These are phyloP conservation scores for Sparus aurata DNA, from an alignment of 2,797 vertebrate species.

Conservation along the genomic window DNA sequence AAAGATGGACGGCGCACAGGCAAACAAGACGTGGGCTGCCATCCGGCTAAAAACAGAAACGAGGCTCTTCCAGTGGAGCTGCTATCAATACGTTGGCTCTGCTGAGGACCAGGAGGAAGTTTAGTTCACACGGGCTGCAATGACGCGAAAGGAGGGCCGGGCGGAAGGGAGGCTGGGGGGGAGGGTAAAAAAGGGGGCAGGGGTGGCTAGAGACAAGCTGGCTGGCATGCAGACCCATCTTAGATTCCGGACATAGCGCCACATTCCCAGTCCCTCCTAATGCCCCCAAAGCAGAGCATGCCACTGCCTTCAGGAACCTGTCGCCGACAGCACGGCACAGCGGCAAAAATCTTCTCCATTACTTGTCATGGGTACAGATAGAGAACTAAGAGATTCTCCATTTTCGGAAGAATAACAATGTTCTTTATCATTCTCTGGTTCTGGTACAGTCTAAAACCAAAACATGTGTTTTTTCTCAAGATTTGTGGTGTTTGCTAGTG, in stretches of 20 bases:
- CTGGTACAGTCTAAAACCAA: neutral
- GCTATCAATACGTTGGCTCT: conserved; percentile 49
- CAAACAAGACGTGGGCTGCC: conserved; percentile 51
- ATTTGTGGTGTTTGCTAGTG: neutral
- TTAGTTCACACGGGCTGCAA: conserved; percentile 58
- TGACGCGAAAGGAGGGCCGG: conserved; percentile 39
- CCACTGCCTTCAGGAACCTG: conserved; percentile 64
- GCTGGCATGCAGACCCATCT: conserved; percentile 74
- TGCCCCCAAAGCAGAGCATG: conserved; percentile 62
- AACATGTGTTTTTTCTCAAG: neutral
- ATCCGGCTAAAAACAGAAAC: conserved; percentile 69
- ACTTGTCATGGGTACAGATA: conserved; percentile 24
- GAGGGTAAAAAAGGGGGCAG: conserved; percentile 30
- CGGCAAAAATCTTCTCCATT: conserved; percentile 51
- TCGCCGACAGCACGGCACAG: conserved; percentile 42
- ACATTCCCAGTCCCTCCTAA: conserved; percentile 74
- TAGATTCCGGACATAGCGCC: conserved; percentile 82
- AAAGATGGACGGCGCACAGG: conserved; percentile 35
- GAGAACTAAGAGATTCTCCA: conserved; percentile 2
- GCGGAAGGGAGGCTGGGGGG: conserved; percentile 25
- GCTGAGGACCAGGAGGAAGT: conserved; percentile 57
- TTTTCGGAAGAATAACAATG: conserved; percentile 4
- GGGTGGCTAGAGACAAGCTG: conserved; percentile 73
- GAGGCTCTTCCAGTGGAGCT: conserved; percentile 20
- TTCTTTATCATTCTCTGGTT: neutral